phyloP scores from a whole-genome alignment of 2,888 invertebrate genomes.

The Thalpophila matura region DNA sequence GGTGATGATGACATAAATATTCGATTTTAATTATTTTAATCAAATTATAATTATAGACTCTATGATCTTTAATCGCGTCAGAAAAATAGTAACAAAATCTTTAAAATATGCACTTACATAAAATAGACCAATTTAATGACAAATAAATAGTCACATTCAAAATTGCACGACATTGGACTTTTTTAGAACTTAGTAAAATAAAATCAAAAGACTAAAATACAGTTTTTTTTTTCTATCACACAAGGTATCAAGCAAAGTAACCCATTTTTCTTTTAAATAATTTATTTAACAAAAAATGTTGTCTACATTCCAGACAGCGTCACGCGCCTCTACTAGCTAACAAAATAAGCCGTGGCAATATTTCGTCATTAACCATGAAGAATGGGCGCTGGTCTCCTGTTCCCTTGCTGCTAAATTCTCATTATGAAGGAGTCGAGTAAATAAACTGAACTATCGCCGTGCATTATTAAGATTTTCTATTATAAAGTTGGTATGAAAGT shows the following conservation, averaged over 20 bases:
- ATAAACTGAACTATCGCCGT: constrained; percentile 42
- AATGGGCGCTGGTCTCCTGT: constrained; percentile 50
- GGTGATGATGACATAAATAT: no score
- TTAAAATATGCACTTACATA: no score
- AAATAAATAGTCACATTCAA: no score
- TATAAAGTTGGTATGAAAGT: constrained; percentile 18
- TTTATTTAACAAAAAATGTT: neutral
- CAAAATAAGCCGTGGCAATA: constrained; percentile 67
- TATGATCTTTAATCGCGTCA: no score
- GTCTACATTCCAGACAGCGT: constrained; percentile 2
- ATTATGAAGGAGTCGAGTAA: constrained; percentile 54
- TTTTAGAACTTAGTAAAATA: no score
- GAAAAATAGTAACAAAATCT: no score
- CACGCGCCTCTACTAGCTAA: constrained; percentile 21
- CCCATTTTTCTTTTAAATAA: neutral
- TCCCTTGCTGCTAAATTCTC: constrained; percentile 58
- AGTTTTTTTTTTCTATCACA: no score
- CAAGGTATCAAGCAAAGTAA: neutral
- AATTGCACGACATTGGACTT: no score
- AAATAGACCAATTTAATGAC: no score
- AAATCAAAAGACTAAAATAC: no score
- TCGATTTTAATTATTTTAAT: no score
- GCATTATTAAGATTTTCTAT: constrained; percentile 47
- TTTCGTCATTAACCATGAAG: constrained; percentile 70
- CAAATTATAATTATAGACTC: no score